These are phyloP conservation scores for Aphis craccivora DNA, from an alignment of 1,140 invertebrate genomes.

Conservation along the genomic window DNA sequence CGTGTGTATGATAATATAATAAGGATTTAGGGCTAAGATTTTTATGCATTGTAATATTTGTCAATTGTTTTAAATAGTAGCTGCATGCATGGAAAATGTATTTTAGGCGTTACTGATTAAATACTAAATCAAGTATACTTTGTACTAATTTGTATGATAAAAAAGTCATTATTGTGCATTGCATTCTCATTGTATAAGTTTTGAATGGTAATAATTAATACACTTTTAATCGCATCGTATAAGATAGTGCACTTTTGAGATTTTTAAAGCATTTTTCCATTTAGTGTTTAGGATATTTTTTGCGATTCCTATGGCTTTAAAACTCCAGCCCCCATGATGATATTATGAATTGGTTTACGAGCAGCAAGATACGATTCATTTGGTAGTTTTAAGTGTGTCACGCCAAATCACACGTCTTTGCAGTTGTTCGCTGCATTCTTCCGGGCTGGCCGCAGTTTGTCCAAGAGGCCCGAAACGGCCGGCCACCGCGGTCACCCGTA, in stretches of 20 bases:
- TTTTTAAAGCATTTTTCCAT: not conserved
- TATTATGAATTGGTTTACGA: not conserved
- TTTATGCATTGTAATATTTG: not conserved
- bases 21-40: not conserved
- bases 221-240: not conserved
- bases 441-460: not conserved
- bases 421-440: too few relatives aligned
- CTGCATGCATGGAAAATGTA: not conserved
- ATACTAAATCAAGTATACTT: not conserved
- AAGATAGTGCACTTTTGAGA: too few relatives aligned
- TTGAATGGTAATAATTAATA: not conserved
- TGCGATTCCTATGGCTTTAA: not conserved
- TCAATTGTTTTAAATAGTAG: not conserved
- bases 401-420: not conserved
- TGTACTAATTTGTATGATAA: not conserved
- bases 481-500: conserved; percentile 63
- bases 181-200: not conserved
- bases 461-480: not conserved
- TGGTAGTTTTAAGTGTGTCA: not conserved
- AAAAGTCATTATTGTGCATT: not conserved
- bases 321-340: not conserved
- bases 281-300: not conserved
- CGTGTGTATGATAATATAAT: not conserved
- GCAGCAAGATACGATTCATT: not conserved
- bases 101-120: not conserved